A percentile compares a stretch with the other conserved stretches of the same genome.
These are phyloP conservation scores for Trisateles emortualis DNA, from an alignment of 2,888 invertebrate genomes.

Conservation along the genomic window DNA sequence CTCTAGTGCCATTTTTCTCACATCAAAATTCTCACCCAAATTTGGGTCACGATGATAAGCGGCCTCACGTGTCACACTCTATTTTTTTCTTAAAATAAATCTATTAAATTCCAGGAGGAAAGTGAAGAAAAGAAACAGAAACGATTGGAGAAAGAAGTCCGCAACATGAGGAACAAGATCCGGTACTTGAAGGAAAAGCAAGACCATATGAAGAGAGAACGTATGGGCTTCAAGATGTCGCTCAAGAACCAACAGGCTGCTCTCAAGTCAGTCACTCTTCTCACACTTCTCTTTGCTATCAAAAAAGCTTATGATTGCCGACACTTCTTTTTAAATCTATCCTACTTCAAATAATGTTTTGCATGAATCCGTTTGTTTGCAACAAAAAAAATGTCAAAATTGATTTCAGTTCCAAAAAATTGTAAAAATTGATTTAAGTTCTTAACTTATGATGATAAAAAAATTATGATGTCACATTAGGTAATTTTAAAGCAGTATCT, in stretches of 20 bases:
- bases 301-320: constrained; percentile 6
- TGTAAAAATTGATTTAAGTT: too few species aligned
- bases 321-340: background rate
- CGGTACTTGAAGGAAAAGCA: constrained; percentile 90
- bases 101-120: constrained; percentile 73
- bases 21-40: too few species aligned
- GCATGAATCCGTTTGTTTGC: background rate
- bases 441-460: too few species aligned
- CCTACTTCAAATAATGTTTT: background rate
- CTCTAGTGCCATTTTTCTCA: too few species aligned
- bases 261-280: constrained; percentile 85
- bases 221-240: constrained; percentile 92
- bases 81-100: background rate
- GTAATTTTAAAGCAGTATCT: too few species aligned
- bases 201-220: constrained; percentile 93
- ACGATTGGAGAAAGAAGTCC: constrained; percentile 88
- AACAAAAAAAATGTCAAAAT: too few species aligned
- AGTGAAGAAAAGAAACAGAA: constrained; percentile 88
- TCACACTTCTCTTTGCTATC: background rate
- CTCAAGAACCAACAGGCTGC: constrained; percentile 93
- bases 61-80: too few species aligned
- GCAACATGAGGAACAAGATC: constrained; percentile 89
- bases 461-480: background rate
- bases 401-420: too few species aligned
- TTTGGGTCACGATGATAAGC: too few species aligned